Conservation (phyloP, 35 echinoderm and acorn worm species). For the Anneissia japonica region DNA sequence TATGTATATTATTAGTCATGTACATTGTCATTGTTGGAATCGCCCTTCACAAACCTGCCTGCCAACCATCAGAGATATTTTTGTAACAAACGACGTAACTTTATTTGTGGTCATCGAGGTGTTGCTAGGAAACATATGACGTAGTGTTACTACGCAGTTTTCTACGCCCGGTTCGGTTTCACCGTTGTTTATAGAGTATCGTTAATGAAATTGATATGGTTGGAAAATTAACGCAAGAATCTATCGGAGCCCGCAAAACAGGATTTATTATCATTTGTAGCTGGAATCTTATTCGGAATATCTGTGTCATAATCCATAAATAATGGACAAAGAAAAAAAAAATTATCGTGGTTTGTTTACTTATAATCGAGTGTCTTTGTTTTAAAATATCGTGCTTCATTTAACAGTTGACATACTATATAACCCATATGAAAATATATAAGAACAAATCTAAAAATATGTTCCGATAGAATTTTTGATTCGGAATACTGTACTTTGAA, state of each 20-base stretch:
- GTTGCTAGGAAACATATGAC: neutral
- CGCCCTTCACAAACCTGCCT: neutral
- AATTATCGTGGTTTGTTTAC: too few relatives aligned
- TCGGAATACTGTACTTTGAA: too few relatives aligned
- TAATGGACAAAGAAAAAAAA: neutral
- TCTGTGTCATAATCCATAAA: neutral
- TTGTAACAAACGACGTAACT: neutral
- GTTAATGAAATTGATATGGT: neutral
- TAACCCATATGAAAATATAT: too few relatives aligned
- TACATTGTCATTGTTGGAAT: neutral
- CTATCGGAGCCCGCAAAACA: neutral
- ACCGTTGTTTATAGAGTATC: neutral
- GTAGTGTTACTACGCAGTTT: neutral
- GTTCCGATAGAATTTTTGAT: too few relatives aligned
- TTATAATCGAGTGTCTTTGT: too few relatives aligned
- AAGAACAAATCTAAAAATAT: too few relatives aligned
- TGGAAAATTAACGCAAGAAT: neutral
- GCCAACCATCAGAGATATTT: neutral
- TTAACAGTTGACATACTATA: too few relatives aligned
- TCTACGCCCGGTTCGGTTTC: neutral
- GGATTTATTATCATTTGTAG: neutral
- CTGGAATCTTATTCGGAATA: neutral
- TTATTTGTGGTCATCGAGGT: neutral
- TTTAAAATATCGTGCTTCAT: too few relatives aligned
- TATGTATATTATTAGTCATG: too few relatives aligned